Evolutionary conservation across 1,140 invertebrate genomes (phyloP).

Genomic region (Apis laboriosa): DNA sequence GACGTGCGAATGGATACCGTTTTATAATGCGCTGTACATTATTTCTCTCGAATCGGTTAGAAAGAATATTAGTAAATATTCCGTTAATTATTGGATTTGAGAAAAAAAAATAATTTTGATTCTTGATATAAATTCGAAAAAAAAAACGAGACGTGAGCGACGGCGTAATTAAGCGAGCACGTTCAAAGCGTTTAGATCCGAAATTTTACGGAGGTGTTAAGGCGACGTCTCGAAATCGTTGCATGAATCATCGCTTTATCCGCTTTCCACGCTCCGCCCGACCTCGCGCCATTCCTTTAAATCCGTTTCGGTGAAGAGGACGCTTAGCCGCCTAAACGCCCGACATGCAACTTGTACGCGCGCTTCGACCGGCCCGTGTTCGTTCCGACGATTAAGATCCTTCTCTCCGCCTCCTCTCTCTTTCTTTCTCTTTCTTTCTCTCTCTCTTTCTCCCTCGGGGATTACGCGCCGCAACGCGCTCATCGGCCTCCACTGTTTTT

Average conservation of each 20-base stretch:
- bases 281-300: background rate
- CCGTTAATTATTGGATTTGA: too few relatives aligned
- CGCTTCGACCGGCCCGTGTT: slow-evolving; percentile 46
- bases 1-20: slow-evolving; percentile 54
- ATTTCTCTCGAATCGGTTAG: too few relatives aligned
- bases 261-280: slow-evolving; percentile 11
- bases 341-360: slow-evolving; percentile 59
- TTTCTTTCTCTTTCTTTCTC: too few relatives aligned
- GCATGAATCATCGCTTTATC: slow-evolving; percentile 51
- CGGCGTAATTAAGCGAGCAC: slow-evolving; percentile 5
- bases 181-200: too few relatives aligned
- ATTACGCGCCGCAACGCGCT: slow-evolving; percentile 37
- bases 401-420: slow-evolving; percentile 11
- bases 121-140: too few relatives aligned
- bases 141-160: too few relatives aligned
- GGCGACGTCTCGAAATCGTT: background rate
- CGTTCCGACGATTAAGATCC: slow-evolving; percentile 60
- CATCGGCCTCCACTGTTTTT: slow-evolving; percentile 43
- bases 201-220: slow-evolving; percentile 6
- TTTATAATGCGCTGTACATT: too few relatives aligned
- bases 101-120: too few relatives aligned
- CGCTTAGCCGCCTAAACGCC: slow-evolving; percentile 38
- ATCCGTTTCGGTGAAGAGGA: slow-evolving; percentile 35
- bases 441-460: background rate
- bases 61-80: too few relatives aligned